phyloP scores from a whole-genome alignment of 2,113 vertebrate species.

The Pygoscelis antarcticus region DNA sequence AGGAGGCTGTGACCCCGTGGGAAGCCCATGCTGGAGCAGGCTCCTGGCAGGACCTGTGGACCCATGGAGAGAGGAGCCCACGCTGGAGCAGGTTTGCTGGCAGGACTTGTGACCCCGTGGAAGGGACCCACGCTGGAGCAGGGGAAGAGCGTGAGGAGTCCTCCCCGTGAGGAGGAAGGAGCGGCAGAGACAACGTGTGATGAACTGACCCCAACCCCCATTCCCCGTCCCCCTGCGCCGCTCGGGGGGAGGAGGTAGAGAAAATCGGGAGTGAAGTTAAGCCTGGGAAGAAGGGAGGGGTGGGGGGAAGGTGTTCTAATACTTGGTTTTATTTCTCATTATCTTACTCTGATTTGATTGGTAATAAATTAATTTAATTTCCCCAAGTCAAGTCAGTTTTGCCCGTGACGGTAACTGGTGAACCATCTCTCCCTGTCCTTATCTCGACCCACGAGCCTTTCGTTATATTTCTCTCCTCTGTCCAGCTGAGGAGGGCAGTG shows the following conservation, averaged over 20 bases:
- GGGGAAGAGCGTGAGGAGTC: too few relatives aligned
- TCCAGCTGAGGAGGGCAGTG: not conserved
- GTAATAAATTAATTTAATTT: not conserved
- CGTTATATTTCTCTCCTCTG: not conserved
- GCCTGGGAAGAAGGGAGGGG: too few relatives aligned
- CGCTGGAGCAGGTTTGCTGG: too few relatives aligned
- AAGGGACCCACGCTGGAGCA: too few relatives aligned
- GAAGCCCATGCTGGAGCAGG: too few relatives aligned
- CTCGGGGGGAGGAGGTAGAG: not conserved
- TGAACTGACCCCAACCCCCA: too few relatives aligned
- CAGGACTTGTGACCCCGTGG: too few relatives aligned
- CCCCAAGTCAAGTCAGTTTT: not conserved
- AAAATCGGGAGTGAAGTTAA: not conserved
- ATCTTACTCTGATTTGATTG: not conserved
- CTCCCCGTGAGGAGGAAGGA: too few relatives aligned
- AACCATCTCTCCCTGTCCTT: not conserved
- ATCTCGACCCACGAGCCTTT: not conserved
- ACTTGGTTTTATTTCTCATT: not conserved
- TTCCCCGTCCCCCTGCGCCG: not conserved
- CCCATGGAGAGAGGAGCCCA: too few relatives aligned
- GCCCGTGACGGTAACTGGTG: not conserved
- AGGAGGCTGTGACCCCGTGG: too few relatives aligned
- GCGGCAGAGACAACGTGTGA: too few relatives aligned
- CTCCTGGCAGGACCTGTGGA: too few relatives aligned
- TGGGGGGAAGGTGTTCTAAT: not conserved